Conservation (phyloP, 2,113 vertebrate genomes). For the Hippocampus zosterae region DNA sequence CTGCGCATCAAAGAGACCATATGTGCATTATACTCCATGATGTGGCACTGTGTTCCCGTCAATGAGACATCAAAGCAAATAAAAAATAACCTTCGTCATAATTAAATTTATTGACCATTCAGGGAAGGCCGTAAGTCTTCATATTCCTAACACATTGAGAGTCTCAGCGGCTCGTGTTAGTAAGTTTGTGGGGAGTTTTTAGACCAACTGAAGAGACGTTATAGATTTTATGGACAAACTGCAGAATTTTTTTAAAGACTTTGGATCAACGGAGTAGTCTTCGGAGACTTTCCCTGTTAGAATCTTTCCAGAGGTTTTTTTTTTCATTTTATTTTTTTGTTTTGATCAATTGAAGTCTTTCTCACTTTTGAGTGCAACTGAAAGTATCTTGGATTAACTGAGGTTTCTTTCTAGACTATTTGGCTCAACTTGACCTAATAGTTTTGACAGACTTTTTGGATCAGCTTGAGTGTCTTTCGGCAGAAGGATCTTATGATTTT, state of each 20-base stretch:
- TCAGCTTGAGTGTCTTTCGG: no score
- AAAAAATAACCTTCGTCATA: not conserved
- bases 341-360: no score
- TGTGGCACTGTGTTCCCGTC: not conserved
- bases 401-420: not conserved
- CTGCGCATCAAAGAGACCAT: not conserved
- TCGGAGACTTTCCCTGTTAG: not conserved
- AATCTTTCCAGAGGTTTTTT: no score
- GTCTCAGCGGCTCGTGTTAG: not conserved
- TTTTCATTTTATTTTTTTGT: no score
- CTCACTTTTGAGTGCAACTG: no score
- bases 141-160: not conserved
- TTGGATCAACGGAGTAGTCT: not conserved
- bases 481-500: no score
- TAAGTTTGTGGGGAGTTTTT: no score
- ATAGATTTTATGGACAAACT: not conserved
- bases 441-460: no score
- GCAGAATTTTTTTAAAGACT: not conserved
- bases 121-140: not conserved
- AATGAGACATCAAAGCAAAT: not conserved
- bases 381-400: not conserved
- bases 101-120: not conserved
- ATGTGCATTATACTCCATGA: not conserved
- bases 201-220: no score
- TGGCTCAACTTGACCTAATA: not conserved